Conservation (phyloP, 2,888 invertebrate species). For the Hirtodrosophila duncani region DNA sequence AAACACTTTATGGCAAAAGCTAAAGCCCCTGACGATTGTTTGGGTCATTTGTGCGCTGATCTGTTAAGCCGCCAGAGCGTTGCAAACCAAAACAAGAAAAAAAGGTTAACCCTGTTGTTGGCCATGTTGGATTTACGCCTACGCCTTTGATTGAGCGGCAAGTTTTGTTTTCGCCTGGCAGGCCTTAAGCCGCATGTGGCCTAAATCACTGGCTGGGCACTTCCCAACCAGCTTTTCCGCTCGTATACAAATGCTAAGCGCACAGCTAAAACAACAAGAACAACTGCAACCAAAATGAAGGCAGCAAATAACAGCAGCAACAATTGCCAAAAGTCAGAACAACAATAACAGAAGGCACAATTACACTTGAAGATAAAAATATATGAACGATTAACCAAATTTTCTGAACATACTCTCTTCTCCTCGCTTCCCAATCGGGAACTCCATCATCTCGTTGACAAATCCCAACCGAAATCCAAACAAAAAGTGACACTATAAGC, state of each 20-base stretch:
- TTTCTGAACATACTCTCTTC: too few relatives aligned
- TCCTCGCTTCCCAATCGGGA: too few relatives aligned
- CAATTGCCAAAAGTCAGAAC: slow-evolving; percentile 57
- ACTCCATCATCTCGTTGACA: too few relatives aligned
- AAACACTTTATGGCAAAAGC: slow-evolving; percentile 18
- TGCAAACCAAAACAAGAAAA: neutral
- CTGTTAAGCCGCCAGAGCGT: neutral
- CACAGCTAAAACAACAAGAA: too few relatives aligned
- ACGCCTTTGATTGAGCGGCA: slow-evolving; percentile 47
- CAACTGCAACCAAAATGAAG: too few relatives aligned
- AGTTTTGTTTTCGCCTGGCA: slow-evolving; percentile 37
- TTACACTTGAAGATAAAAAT: too few relatives aligned
- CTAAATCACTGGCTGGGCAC: slow-evolving; percentile 38
- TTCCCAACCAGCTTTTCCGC: neutral
- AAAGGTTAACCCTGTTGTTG: slow-evolving; percentile 4
- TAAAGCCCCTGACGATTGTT: slow-evolving; percentile 1
- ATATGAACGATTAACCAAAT: too few relatives aligned
- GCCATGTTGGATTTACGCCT: neutral
- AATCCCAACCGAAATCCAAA: too few relatives aligned
- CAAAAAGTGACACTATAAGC: too few relatives aligned
- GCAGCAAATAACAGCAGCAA: slow-evolving; percentile 37
- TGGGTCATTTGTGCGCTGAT: slow-evolving; percentile 14
- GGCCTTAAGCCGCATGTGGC: slow-evolving; percentile 52
- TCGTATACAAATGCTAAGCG: neutral
- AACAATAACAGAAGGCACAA: slow-evolving; percentile 3